These are phyloP conservation scores for Atethmia centrago DNA, from an alignment of 2,888 invertebrate species.

Conservation along the genomic window DNA sequence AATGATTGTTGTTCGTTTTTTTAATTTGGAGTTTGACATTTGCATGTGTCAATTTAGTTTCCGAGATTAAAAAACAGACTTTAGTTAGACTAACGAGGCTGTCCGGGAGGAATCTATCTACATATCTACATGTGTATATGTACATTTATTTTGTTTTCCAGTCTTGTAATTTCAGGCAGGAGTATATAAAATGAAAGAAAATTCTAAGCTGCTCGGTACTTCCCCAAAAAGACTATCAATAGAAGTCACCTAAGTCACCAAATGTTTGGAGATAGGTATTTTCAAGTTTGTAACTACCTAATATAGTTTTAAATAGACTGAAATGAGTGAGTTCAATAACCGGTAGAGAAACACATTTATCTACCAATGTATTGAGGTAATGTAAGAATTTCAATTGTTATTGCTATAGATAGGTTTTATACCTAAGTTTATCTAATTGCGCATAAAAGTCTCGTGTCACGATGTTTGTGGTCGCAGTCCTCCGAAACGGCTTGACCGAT, in stretches of 20 bases:
- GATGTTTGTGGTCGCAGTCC: too few species aligned
- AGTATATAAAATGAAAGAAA: too few species aligned
- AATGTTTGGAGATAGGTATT: background rate
- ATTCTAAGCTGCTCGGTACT: background rate
- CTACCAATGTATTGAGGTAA: constrained; percentile 17
- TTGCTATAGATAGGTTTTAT: background rate
- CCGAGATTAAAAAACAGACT: too few species aligned
- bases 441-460: too few species aligned
- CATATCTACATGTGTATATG: too few species aligned
- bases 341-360: constrained; percentile 1
- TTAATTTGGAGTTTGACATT: too few species aligned
- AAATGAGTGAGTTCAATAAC: constrained; percentile 14
- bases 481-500: too few species aligned
- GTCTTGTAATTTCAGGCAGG: background rate
- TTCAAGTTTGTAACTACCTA: background rate
- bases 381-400: background rate
- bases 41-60: too few species aligned
- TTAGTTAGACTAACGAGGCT: background rate
- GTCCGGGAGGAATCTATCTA: too few species aligned
- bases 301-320: background rate
- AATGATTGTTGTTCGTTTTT: too few species aligned
- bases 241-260: background rate
- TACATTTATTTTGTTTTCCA: background rate
- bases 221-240: background rate
- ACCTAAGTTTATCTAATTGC: background rate